phyloP scores from a whole-genome alignment of 2,113 vertebrate genomes.

The Siniperca chuatsi region DNA sequence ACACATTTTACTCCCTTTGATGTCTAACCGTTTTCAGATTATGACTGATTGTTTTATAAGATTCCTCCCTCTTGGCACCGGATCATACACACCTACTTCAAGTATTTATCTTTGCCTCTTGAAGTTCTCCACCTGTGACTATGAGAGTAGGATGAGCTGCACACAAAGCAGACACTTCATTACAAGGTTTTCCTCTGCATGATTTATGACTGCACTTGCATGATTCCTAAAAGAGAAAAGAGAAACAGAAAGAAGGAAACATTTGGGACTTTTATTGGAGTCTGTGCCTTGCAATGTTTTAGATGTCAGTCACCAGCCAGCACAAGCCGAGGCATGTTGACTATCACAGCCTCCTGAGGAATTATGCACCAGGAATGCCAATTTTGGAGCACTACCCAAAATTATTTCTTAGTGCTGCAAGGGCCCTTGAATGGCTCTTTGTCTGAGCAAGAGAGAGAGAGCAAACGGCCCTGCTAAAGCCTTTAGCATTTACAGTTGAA shows the following conservation, averaged over 20 bases:
- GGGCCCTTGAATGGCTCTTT: constrained; percentile 75
- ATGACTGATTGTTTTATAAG: constrained; percentile 54
- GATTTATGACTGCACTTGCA: constrained; percentile 51
- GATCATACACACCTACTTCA: constrained; percentile 55
- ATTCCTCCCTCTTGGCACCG: constrained; percentile 63
- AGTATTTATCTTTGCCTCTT: constrained; percentile 68
- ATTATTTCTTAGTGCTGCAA: constrained; percentile 71
- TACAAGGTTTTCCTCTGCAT: constrained; percentile 47
- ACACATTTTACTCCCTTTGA: constrained; percentile 36
- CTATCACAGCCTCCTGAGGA: constrained; percentile 71
- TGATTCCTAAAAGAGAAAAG: background rate
- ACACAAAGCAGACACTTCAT: constrained; percentile 49
- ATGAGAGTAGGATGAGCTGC: constrained; percentile 40
- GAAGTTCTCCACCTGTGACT: constrained; percentile 66
- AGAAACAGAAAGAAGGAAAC: constrained; percentile 19
- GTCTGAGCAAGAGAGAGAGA: constrained; percentile 46
- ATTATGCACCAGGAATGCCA: constrained; percentile 78
- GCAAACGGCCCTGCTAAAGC: constrained; percentile 55
- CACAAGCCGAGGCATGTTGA: constrained; percentile 78
- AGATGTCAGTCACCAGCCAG: constrained; percentile 75
- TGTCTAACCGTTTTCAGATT: constrained; percentile 62
- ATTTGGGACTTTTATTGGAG: constrained; percentile 52
- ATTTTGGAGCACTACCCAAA: constrained; percentile 71
- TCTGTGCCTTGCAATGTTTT: constrained; percentile 54
- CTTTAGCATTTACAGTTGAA: constrained; percentile 57